Conservation (phyloP, 2,113 vertebrate genomes). For the Myrmecobius fasciatus region DNA sequence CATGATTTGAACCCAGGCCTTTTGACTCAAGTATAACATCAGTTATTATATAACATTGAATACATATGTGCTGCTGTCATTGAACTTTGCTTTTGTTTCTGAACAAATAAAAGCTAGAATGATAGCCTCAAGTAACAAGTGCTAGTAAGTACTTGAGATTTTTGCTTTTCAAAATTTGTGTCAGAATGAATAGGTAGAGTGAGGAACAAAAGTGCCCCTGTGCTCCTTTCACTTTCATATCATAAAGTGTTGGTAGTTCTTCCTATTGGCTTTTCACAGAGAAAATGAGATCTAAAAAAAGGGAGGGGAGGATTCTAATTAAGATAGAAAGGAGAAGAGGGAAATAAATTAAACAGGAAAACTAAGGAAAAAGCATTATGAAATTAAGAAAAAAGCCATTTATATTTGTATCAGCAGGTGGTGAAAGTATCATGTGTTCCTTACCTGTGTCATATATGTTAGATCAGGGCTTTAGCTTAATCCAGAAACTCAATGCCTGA, state of each 20-base stretch:
- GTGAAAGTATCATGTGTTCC: not conserved
- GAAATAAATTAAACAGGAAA: slow-evolving; percentile 36
- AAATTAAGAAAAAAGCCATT: slow-evolving; percentile 3
- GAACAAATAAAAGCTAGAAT: not conserved
- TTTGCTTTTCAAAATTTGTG: not conserved
- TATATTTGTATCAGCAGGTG: not conserved
- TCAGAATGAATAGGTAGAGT: slow-evolving; percentile 7
- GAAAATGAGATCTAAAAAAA: slow-evolving; percentile 24
- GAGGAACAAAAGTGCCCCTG: not conserved
- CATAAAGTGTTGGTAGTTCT: not conserved
- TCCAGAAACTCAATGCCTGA: not conserved
- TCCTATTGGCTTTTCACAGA: not conserved
- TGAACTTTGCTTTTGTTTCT: not conserved
- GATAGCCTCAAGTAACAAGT: not conserved
- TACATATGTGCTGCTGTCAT: not conserved
- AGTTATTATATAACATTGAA: not conserved
- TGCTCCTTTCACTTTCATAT: not conserved
- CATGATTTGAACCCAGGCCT: slow-evolving; percentile 27
- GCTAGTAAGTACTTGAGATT: not conserved
- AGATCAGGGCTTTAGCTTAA: slow-evolving; percentile 16
- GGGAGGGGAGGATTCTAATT: slow-evolving; percentile 53
- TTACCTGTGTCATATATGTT: not conserved
- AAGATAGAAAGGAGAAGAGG: slow-evolving; percentile 30
- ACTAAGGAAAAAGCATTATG: slow-evolving; percentile 1
- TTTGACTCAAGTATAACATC: not conserved